Conservation (phyloP, 2,113 vertebrate genomes). For the Heterotis niloticus region DNA sequence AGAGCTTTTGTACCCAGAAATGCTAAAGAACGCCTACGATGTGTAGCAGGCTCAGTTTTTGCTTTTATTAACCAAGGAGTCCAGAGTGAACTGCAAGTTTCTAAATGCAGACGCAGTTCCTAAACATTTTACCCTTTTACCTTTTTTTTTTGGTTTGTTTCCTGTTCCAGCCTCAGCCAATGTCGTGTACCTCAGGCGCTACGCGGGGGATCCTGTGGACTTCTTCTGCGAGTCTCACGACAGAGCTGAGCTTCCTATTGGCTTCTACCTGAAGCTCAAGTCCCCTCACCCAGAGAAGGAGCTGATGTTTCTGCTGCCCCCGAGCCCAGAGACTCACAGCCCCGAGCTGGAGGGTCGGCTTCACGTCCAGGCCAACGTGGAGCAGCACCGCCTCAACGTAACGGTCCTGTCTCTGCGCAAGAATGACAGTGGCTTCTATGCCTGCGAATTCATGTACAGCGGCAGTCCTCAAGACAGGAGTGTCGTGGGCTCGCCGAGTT, state of each 20-base stretch:
- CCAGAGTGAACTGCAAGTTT: no score
- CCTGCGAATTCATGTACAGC: conserved; percentile 47
- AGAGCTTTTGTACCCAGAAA: no score
- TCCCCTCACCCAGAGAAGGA: conserved; percentile 15
- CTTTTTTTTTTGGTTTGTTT: no score
- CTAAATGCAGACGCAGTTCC: no score
- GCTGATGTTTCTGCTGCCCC: conserved; percentile 34
- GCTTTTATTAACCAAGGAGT: no score
- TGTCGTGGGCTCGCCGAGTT: conserved; percentile 30
- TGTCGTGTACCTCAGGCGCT: conserved; percentile 39
- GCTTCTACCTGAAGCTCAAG: conserved; percentile 48
- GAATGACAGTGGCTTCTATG: conserved; percentile 55
- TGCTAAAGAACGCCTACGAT: no score
- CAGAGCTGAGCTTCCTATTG: not conserved
- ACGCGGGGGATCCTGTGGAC: conserved; percentile 42
- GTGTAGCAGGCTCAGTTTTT: no score
- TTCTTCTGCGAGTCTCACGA: conserved; percentile 36
- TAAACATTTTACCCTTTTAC: no score
- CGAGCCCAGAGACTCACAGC: fast-evolving
- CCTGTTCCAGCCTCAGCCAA: conserved; percentile 39
- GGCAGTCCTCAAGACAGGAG: not conserved
- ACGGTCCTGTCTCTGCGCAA: conserved; percentile 48
- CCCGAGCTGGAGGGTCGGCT: conserved; percentile 14
- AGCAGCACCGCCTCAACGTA: conserved; percentile 35
- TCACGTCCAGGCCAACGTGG: conserved; percentile 32